These are phyloP conservation scores for Columba janthina DNA, from an alignment of 2,113 vertebrate genomes.

Conservation along the genomic window DNA sequence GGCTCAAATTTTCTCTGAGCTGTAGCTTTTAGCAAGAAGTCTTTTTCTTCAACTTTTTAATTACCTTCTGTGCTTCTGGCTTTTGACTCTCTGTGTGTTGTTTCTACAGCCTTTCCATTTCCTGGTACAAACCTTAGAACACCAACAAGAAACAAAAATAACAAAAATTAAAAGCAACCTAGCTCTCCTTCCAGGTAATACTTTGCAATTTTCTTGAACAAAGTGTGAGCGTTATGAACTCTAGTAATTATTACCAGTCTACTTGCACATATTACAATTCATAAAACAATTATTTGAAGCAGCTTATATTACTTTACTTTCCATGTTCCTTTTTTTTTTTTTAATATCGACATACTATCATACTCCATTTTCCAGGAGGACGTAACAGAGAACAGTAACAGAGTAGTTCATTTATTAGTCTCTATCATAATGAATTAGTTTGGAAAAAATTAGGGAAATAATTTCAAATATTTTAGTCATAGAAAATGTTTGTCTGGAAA, in stretches of 20 bases:
- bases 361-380: background rate
- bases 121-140: background rate
- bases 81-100: background rate
- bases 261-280: background rate
- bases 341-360: background rate
- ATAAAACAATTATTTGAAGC: background rate
- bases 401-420: background rate
- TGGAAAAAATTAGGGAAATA: background rate
- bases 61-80: background rate
- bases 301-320: background rate
- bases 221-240: background rate
- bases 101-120: background rate
- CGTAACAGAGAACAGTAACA: background rate
- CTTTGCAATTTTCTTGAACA: background rate
- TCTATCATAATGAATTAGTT: background rate
- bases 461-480: background rate
- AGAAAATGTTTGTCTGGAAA: background rate
- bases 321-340: background rate
- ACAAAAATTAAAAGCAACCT: background rate
- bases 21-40: background rate
- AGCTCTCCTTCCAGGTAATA: background rate
- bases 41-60: background rate
- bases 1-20: background rate
- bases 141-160: background rate
- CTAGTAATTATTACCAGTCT: background rate